Evolutionary conservation across 2,888 invertebrate genomes (phyloP), one percentile per base, ranked within the genome.

Genomic region (Lucinisca nassula): DNA sequence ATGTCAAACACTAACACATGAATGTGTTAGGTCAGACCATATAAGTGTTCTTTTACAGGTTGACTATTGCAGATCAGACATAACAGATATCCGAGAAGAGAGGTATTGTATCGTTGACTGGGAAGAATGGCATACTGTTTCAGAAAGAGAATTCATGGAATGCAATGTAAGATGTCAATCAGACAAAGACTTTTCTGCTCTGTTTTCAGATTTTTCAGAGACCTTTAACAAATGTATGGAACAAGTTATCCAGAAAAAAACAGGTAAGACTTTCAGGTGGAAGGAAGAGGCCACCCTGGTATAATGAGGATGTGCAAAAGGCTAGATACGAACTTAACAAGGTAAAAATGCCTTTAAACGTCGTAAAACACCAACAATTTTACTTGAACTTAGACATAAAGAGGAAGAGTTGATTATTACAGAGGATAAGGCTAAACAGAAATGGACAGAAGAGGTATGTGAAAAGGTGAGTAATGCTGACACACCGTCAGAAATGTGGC

Each of bases 381-480:
- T 51, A 37, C 30, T 14, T 40, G 38, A 51, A 12, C 40, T 76
- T 4, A 49, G 40, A 24, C 14, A 21, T 17, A 37, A 30, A 27
- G 76, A 51, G n/a, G 27, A 49, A n/a, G 27, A 45, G 32, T 51
- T 55, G 45, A 45, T 27, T n/a, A 21, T 40, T 4, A 32, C 32
- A 12, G 24, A 51, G 55, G 76, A 76, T 21, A 55, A 27, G 14
- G 76, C 76, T 32, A 76, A 76, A 27, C 10, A n/a, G 6, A 38
- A 55, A 55, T 76, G 76, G 76, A 76, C 55, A 76, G 32, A 76
- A 51, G 24, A 40, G 6, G 21, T 76, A 6, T 76, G 76, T 76
- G 35, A 49, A 12, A 76, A 51, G 51, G 40, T 76, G 21, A 51
- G 27, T 51, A 21, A 12, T 14, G 55, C 76, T 27, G 61, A 61